These are phyloP conservation scores for Phocides pigmalion DNA, from an alignment of 1,140 invertebrate genomes.

Conservation along the genomic window DNA sequence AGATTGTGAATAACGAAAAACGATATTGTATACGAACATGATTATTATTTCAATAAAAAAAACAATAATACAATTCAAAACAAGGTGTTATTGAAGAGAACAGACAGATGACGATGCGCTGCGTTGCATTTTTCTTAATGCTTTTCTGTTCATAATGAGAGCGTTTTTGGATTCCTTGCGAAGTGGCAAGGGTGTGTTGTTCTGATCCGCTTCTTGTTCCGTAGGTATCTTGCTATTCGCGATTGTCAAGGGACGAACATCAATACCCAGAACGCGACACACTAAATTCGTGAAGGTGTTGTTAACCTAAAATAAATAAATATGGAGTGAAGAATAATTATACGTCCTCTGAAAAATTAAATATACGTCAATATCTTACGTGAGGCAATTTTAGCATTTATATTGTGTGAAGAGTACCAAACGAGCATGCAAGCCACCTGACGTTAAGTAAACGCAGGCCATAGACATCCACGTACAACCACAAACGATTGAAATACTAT, in stretches of 20 bases:
- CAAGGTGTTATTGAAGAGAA: slow-evolving; percentile 66
- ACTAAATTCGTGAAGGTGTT: slow-evolving; percentile 69
- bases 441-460: too few relatives aligned
- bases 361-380: too few relatives aligned
- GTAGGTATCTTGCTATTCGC: slow-evolving; percentile 39
- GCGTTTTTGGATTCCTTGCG: slow-evolving; percentile 46
- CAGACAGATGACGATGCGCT: slow-evolving; percentile 76
- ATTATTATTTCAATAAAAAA: too few relatives aligned
- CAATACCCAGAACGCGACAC: slow-evolving; percentile 58
- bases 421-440: too few relatives aligned
- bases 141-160: slow-evolving; percentile 77
- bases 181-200: slow-evolving; percentile 8
- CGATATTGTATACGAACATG: too few relatives aligned
- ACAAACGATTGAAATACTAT: too few relatives aligned
- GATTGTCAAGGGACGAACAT: slow-evolving; percentile 40
- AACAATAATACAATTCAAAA: slow-evolving; percentile 12
- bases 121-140: slow-evolving; percentile 65
- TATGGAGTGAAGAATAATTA: too few relatives aligned
- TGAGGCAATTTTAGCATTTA: too few relatives aligned
- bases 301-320: slow-evolving; percentile 70
- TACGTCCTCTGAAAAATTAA: too few relatives aligned
- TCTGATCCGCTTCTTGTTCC: slow-evolving; percentile 26
- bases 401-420: too few relatives aligned
- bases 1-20: too few relatives aligned
- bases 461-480: too few relatives aligned